Conservation (phyloP, 2,888 invertebrate species). For the Emmelina monodactyla region DNA sequence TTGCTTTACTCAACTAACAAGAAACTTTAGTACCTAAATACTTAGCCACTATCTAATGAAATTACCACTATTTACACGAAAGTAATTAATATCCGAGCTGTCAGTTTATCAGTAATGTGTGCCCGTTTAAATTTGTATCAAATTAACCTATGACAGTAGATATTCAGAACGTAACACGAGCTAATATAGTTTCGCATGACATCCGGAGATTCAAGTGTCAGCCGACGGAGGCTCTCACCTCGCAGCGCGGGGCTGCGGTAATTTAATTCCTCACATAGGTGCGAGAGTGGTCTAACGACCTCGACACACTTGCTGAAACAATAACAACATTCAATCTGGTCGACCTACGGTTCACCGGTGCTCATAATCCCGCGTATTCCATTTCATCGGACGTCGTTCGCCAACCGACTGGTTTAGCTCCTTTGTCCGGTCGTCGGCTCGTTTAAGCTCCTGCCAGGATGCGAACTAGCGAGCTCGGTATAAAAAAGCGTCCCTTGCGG, state of each 20-base stretch:
- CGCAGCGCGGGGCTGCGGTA: slow-evolving; percentile 8
- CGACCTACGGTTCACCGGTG: not conserved
- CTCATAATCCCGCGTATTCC: not conserved
- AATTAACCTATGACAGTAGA: too few species aligned
- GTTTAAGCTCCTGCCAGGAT: slow-evolving; percentile 45
- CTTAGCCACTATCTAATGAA: too few species aligned
- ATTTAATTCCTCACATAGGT: slow-evolving; percentile 14
- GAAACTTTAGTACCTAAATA: too few species aligned
- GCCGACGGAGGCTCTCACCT: slow-evolving; percentile 12
- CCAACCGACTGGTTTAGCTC: slow-evolving; percentile 16
- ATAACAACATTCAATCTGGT: not conserved
- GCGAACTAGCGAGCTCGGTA: slow-evolving; percentile 35
- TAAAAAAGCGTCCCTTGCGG: slow-evolving; percentile 57
- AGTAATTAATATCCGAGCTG: too few species aligned
- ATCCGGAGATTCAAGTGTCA: slow-evolving; percentile 9
- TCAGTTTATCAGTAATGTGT: too few species aligned
- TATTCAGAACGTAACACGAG: too few species aligned
- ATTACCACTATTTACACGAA: too few species aligned
- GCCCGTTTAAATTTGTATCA: too few species aligned
- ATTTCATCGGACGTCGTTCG: not conserved
- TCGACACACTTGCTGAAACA: slow-evolving; percentile 20
- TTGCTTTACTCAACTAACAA: too few species aligned
- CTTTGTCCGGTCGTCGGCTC: slow-evolving; percentile 33
- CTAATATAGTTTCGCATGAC: slow-evolving; percentile 3
- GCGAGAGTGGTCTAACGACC: slow-evolving; percentile 29